Evolutionary conservation across 2,113 vertebrate species (phyloP), one percentile per base, ranked within the genome.

Genomic region (Sorex fumeus): DNA sequence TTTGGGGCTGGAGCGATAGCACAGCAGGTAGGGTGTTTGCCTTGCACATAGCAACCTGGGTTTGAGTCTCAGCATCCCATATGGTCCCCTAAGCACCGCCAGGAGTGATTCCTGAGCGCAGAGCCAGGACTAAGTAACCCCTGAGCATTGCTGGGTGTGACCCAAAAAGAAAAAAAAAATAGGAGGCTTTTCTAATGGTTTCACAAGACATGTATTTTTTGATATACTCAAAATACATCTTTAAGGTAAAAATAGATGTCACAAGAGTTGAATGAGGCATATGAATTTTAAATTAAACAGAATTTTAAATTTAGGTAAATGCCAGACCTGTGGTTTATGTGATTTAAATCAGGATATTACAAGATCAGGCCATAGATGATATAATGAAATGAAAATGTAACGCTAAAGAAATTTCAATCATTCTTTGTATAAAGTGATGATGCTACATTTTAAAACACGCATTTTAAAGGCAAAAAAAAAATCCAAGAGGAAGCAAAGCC

Each of bases 341-440:
- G n/a, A 92, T 43, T 93, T 79, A 87, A 92, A 89, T 6, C 10
- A 84, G 50, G 84, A 16, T 34, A 92, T 93, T 78, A 71, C 0
- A 71, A 43, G 27, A 40, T 50, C 18, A 93, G 18, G 21, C 4
- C 13, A 80, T 64, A 62, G 67, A 47, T 57, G 6, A 83, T n/a
- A 80, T 75, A 66, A 74, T 62, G 50, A 88, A 64, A 93, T 79
- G 83, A 95, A 91, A 77, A 43, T n/a, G 82, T 21, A 87, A 79
- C 30, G 30, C 11, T 92, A 43, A 36, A 70, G 40, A 78, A 3
- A 64, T 66, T 88, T 88, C 60, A 87, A 60, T 89, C 34, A 87
- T 50, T 74, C 64, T 93, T 75, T 13, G 32, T 66, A 36, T 30
- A 70, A 0, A 78, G 15, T 27, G 27, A 78, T 72, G 53, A 69